Evolutionary conservation across 2,797 vertebrate genomes (phyloP).

Genomic region (Falco cherrug): DNA sequence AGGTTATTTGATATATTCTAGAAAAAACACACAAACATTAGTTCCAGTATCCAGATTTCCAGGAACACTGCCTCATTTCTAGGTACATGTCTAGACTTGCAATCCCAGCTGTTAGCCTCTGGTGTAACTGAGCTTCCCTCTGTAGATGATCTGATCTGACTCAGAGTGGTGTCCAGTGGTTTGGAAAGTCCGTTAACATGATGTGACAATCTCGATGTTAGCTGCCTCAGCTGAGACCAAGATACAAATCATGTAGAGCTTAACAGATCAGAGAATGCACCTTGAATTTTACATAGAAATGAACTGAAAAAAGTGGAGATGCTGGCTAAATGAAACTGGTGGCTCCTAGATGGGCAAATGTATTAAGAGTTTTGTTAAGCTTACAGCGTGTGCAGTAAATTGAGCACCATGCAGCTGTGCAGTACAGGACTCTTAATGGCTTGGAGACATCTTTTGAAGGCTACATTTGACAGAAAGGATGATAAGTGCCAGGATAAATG

Average conservation of each 20-base stretch:
- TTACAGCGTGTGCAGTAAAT: neutral
- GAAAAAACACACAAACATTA: neutral
- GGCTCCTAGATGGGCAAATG: neutral
- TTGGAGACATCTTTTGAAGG: neutral
- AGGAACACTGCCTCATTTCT: neutral
- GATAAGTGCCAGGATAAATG: neutral
- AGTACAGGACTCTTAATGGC: neutral
- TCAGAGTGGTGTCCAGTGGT: neutral
- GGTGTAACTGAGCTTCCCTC: neutral
- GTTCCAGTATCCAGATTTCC: neutral
- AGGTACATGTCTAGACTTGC: neutral
- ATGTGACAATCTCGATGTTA: constrained; percentile 10
- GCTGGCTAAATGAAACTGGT: neutral
- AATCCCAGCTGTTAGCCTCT: neutral
- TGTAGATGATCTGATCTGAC: neutral
- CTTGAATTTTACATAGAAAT: neutral
- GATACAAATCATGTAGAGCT: constrained; percentile 2
- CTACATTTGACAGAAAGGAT: constrained; percentile 21
- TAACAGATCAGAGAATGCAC: neutral
- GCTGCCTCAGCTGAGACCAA: neutral
- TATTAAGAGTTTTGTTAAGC: neutral
- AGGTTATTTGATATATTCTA: neutral
- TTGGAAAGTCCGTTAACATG: neutral
- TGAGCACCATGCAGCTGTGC: neutral
- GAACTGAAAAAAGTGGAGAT: neutral